Base-by-base conservation (phyloP, 2,797 vertebrate species). In the Anguilla obscura region DNA sequence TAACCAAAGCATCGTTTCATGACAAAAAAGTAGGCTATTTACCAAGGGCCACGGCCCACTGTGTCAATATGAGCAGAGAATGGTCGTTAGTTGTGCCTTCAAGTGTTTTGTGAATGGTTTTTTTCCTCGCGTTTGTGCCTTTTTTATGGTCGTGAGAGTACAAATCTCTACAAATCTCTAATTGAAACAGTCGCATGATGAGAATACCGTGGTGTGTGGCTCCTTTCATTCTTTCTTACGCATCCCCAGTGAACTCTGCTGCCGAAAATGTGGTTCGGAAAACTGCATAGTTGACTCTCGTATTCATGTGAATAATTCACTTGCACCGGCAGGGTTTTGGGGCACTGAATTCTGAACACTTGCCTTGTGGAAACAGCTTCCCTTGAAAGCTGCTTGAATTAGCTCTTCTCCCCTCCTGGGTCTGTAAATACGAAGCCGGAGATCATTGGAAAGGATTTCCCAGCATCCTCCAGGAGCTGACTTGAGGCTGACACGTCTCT, bases 401-500 rank as follows among this genome's bases (percentile, higher is more conserved):
- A 85, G 54, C 54, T 58, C 24, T 9, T n/a, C 24, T 88, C 4
- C 9, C n/a, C 48, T 74, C 66, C 79, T 7, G 54, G 60, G 12
- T 87, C 69, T 63, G 80, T 21, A 83, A 80, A 79, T 84, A 50
- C 24, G 52, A 52, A 60, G 82, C 21, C 27, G 40, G 50, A 45
- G 33, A 85, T 85, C 87, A 74, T 76, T 86, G 71, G 84, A 74
- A 79, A 80, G 56, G 84, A 85, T 56, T 85, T 63, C 69, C 84
- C 84, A 76, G 50, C 85, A 86, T 85, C 84, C 71, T 85, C 54
- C 76, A 9, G 36, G 69, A 88, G 50, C 71, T 45, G 40, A 45
- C 40, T 54, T 33, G 54, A 66, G 69, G 71, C 66, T 76, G 54
- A 76, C 84, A 45, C 40, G 30, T 21, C 21, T 71, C 21, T 60